Percentiles rank a stretch among this genome's conserved stretches.
phyloP scores from a whole-genome alignment of 2,888 invertebrate genomes.

The Microctonus brassicae region DNA sequence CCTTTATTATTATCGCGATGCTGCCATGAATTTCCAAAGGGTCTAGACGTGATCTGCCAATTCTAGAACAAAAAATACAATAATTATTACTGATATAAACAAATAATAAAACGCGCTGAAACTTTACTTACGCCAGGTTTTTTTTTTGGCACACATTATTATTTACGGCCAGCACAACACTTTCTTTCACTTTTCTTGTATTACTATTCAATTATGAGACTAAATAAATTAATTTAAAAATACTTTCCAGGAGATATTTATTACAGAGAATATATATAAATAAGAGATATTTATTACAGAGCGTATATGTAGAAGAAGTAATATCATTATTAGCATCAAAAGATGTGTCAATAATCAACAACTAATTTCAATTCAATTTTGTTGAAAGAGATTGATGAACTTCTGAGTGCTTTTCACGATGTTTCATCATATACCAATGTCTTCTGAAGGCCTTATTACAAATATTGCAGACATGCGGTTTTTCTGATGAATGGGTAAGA shows the following conservation, averaged over 20 bases:
- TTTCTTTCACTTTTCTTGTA: conserved; percentile 21
- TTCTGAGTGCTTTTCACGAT: conserved; percentile 53
- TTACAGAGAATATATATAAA: conserved; percentile 1
- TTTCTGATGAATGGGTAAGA: conserved; percentile 53
- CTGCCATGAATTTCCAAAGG: conserved; percentile 21
- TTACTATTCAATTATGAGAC: neutral
- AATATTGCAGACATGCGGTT: conserved; percentile 54
- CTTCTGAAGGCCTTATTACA: conserved; percentile 56
- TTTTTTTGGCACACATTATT: conserved; percentile 1
- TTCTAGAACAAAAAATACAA: conserved; percentile 55
- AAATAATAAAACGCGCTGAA: conserved; percentile 25
- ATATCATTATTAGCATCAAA: neutral
- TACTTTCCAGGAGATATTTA: neutral
- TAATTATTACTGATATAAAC: conserved; percentile 10
- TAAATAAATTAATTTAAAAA: neutral
- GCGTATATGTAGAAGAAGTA: neutral
- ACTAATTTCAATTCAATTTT: too few species aligned
- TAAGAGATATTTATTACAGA: conserved; percentile 8
- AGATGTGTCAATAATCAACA: neutral
- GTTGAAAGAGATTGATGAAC: conserved; percentile 51
- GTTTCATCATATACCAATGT: conserved; percentile 51
- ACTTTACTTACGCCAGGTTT: conserved; percentile 50
- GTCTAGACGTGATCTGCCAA: neutral
- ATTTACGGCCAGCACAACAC: conserved; percentile 20
- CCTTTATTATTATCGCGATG: conserved; percentile 11